phyloP scores from a whole-genome alignment of 2,113 vertebrate genomes.

The Clarias batrachus region DNA sequence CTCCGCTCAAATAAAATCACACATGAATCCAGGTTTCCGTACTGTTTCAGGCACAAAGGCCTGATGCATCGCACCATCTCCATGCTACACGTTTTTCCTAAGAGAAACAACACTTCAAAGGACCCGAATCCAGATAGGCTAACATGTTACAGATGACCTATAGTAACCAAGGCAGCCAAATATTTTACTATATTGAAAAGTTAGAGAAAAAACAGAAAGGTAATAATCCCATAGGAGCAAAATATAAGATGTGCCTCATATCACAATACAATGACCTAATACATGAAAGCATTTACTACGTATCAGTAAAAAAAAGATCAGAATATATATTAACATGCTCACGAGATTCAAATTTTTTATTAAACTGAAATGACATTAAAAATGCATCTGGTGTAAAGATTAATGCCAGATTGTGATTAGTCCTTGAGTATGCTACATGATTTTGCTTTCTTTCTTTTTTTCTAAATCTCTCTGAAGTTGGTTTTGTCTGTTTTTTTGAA shows the following conservation, averaged over 20 bases:
- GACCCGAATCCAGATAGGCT: slow-evolving; percentile 16
- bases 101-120: slow-evolving; percentile 42
- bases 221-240: slow-evolving; percentile 14
- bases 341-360: not conserved
- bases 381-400: not conserved
- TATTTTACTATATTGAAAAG: slow-evolving; percentile 14
- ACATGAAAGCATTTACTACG: not conserved
- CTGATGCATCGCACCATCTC: slow-evolving; percentile 20
- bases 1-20: slow-evolving; percentile 84
- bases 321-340: not conserved
- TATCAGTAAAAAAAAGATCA: not conserved
- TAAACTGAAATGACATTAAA: not conserved
- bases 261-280: slow-evolving; percentile 5
- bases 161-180: not conserved
- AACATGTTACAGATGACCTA: slow-evolving; percentile 22
- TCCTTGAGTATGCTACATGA: not conserved
- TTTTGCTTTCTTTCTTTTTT: not conserved
- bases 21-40: slow-evolving; percentile 65
- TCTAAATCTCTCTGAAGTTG: not conserved
- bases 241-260: slow-evolving; percentile 29
- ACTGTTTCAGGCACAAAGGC: slow-evolving; percentile 27
- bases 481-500: not conserved
- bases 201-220: not conserved
- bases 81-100: slow-evolving; percentile 28
- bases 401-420: not conserved